Evolutionary conservation across 1,140 invertebrate genomes (phyloP), one percentile per base, ranked within the genome.

Genomic region (Tetranychus cinnabarinus): DNA sequence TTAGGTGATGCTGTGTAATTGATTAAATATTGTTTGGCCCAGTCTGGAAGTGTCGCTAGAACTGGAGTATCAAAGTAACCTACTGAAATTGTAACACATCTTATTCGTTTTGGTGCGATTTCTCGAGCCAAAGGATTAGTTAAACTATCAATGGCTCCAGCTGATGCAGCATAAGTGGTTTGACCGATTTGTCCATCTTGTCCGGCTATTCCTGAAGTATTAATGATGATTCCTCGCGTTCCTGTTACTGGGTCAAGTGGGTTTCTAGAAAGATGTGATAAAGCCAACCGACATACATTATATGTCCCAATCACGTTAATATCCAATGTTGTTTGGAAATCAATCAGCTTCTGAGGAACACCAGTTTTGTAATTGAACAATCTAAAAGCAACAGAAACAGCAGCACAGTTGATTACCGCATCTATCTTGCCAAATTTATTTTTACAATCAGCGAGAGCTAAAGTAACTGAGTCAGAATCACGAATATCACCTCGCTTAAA

Each of bases 131-230:
- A 65, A 10, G 77, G 76, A 37, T 78, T 64, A 8, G 77, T 78
- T 75, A 78, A 77, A 0, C 71, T 72, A 5, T 72, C 73, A 58
- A 79, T 76, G n/a, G 73, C 77, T 13, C 73, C 77, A 66, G 77
- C 77, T 63, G 74, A 75, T 34, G 77, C 77, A 10, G 77, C 70
- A 68, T 77, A 79, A 1, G 76, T 77, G 5, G 69, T 85, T 73
- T 97, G 93, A 1, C 95, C 95, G 61, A 85, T 85, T 75, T 97
- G 91, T 37, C 92, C 95, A 68, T 99, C 93, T 73, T 77, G 97
- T 12, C 91, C 95, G 37, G 93, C 90, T 36, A 97, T 79, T 70
- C 89, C 93, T 0, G 95, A 86, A 5, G 93, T 97, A 69, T 97
- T 98, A 1, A 98, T 77, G 31, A 98, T 80, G 1, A 96, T 87